Conservation (phyloP, 92 coral and sea anemone species). For the Palythoa grandiflora region DNA sequence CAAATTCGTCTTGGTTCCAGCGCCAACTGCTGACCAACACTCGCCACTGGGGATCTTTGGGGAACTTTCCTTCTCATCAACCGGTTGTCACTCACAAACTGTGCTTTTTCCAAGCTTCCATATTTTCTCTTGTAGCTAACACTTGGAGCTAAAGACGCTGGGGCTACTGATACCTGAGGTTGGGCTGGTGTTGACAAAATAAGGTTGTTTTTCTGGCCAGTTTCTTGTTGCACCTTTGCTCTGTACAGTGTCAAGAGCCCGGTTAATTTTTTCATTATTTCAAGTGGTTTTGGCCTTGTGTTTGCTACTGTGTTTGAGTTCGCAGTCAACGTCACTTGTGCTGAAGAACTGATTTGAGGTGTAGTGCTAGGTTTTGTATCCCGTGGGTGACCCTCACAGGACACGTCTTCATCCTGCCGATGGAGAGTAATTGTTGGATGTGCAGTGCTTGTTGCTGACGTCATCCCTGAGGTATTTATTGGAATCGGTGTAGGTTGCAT, state of each 20-base stretch:
- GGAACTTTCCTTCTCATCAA: background rate
- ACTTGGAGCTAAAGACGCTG: background rate
- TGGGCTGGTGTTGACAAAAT: background rate
- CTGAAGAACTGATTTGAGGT: background rate
- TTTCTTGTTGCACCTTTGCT: conserved; percentile 15
- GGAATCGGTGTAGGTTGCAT: background rate
- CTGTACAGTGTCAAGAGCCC: conserved; percentile 25
- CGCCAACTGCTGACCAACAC: background rate
- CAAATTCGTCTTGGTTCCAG: background rate
- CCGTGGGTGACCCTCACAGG: background rate
- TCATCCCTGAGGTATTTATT: background rate
- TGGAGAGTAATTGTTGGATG: background rate
- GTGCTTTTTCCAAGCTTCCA: background rate
- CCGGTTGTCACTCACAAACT: background rate
- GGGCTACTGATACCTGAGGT: background rate
- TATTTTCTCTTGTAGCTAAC: conserved; percentile 18
- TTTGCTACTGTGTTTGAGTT: background rate
- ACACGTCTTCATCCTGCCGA: background rate
- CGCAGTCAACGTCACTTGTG: background rate
- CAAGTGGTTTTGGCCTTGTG: background rate
- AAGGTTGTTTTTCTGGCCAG: background rate
- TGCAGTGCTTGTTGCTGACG: background rate
- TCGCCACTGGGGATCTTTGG: background rate
- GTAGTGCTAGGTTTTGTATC: background rate
- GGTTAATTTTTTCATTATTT: conserved; percentile 23